Percentiles rank a stretch among this genome's conserved stretches.
Evolutionary conservation across 2,888 invertebrate genomes (phyloP).

Genomic region (Pseudoips prasinana): DNA sequence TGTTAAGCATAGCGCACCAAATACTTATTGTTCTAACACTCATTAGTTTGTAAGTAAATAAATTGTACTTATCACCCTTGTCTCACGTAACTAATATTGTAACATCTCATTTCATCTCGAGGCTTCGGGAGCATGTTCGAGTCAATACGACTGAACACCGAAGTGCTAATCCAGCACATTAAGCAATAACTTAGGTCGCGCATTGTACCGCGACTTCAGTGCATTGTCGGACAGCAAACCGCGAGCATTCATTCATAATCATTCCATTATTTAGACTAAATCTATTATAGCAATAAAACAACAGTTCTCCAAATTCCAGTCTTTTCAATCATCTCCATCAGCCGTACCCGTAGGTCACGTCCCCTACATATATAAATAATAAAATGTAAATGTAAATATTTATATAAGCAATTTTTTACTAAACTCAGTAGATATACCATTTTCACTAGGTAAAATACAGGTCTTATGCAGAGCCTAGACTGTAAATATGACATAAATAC

Average conservation of each 20-base stretch:
- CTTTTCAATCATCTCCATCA: no score
- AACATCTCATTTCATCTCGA: not conserved
- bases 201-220: not conserved
- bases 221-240: not conserved
- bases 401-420: no score
- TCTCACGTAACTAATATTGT: not conserved
- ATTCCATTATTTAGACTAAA: no score
- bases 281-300: no score
- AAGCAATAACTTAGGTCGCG: not conserved
- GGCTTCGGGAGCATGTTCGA: not conserved
- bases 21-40: conserved; percentile 1
- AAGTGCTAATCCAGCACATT: not conserved
- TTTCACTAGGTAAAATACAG: no score
- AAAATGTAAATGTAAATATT: no score
- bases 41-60: not conserved
- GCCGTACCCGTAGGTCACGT: no score
- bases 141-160: not conserved
- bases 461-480: no score
- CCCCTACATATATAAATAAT: no score
- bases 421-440: no score
- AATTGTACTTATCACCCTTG: not conserved
- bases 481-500: no score
- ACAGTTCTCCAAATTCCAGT: no score
- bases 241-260: not conserved
- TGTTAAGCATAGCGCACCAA: not conserved